Evolutionary conservation across 2,888 invertebrate species (phyloP), one percentile per base, ranked within the genome.

Genomic region (Andrena marginata): DNA sequence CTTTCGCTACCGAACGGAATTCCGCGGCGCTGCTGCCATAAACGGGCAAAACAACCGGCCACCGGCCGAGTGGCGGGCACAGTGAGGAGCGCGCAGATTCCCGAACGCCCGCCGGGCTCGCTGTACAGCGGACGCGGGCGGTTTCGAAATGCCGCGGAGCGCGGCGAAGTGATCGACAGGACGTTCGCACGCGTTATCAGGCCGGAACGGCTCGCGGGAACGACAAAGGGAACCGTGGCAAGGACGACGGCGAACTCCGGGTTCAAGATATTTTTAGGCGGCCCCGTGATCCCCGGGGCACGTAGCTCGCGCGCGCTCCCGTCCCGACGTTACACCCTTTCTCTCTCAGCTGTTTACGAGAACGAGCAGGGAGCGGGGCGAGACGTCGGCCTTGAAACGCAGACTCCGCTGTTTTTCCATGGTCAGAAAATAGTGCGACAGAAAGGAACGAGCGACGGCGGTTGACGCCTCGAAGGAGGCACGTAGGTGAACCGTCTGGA

Each of bases 311-410:
- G n/a, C 62, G 23, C 54, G 54, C 42, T 42, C 35, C n/a, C n/a
- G n/a, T n/a, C n/a, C n/a, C 5, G n/a, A 35, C 35, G 33, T 16
- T 29, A n/a, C 29, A 59, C 82, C 69, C 82, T 83, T 83, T 83
- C 77, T 72, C 81, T 67, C 69, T 60, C 74, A 74, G 76, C 71
- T 81, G 82, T 78, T 84, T 70, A 79, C 74, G 74, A 82, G 79
- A 68, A 77, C 62, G 64, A 56, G 49, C 75, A 63, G 75, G 65
- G 72, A 75, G 64, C 35, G 65, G 84, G 74, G 62, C 74, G 69
- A 79, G 79, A 48, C 54, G 77, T 72, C 71, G 72, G 79, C 89
- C 85, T 87, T 87, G 78, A 70, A 49, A 51, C 26, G 51, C 42
- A 29, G 56, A 54, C 75, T 10, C 13, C 56, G 64, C 68, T 51